Evolutionary conservation across 2,888 invertebrate species (phyloP), one percentile per base, ranked within the genome.

Genomic region (Acanthococcus lagerstroemiae): DNA sequence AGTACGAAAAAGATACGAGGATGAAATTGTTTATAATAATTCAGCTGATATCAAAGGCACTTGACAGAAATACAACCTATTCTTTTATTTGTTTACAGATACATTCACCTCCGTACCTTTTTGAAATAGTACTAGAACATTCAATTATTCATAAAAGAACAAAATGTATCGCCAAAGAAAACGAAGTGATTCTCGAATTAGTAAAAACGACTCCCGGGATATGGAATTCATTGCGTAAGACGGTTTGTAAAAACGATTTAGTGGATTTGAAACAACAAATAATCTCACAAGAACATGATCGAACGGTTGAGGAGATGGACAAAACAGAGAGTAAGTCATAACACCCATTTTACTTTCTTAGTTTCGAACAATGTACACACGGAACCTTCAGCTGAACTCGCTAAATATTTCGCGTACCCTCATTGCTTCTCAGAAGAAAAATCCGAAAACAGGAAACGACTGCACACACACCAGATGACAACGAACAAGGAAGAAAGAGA

Each of bases 111-210:
- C 55, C 65, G 1, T 55, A 45, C 30, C 37, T 65, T 26, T 55
- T 65, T 19, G 55, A 65, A 46, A 17, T 65, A 26, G 55, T 65
- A 26, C 27, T 65, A 1, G 6, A 17, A n/a, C 25, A 44, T 7
- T 1, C 30, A n/a, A 30, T 65, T 9, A 6, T 26, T 4, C 21
- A 30, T 26, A 21, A 30, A 0, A 48, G 55, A 48, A 44, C 55
- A 1, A 65, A 65, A 55, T 65, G 65, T 17, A 7, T 55, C 12
- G 25, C 55, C 4, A 27, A 12, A 55, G 19, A 27, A 4, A 19
- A 37, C 17, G 55, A 65, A 55, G 25, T 65, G 17, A 46, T 27
- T 25, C 7, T 65, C 12, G 65, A 65, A 46, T 24, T 65, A 17
- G 3, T 22, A 17, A 65, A 65, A 48, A 26, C 0, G 12, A 48